A percentile compares a stretch with the other conserved stretches of the same genome.
Conservation (phyloP, 2,113 vertebrate species). For the Grus americana region DNA sequence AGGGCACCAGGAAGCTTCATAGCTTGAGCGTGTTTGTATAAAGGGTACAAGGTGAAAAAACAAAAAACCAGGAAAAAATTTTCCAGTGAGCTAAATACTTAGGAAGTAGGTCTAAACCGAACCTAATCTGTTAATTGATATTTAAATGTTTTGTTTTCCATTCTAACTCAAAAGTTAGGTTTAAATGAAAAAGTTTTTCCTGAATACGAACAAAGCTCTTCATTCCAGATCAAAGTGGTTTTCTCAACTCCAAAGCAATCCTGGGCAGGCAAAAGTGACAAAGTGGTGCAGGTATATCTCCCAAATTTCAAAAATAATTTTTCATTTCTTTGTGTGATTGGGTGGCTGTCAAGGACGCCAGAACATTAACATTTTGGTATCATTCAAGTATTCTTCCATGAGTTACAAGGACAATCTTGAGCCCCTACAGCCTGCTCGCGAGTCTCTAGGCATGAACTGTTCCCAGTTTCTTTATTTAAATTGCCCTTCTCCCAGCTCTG, state of each 20-base stretch:
- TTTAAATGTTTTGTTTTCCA: neutral
- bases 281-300: neutral
- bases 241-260: neutral
- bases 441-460: neutral
- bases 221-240: neutral
- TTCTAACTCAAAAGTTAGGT: neutral
- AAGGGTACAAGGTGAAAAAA: neutral
- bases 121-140: neutral
- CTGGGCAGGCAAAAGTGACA: neutral
- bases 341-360: neutral
- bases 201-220: neutral
- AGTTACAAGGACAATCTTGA: neutral
- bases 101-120: neutral
- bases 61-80: neutral
- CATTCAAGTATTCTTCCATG: neutral
- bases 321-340: neutral
- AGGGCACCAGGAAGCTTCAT: neutral
- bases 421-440: neutral
- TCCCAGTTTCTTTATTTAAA: neutral
- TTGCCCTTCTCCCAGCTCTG: neutral
- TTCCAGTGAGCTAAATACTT: neutral
- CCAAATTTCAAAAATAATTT: neutral
- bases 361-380: neutral
- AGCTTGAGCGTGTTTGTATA: neutral
- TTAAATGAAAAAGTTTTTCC: neutral